Percentiles rank a stretch among this genome's conserved stretches.
Conservation (phyloP, 1,140 invertebrate genomes). For the Pseudomyrmex sp. region DNA sequence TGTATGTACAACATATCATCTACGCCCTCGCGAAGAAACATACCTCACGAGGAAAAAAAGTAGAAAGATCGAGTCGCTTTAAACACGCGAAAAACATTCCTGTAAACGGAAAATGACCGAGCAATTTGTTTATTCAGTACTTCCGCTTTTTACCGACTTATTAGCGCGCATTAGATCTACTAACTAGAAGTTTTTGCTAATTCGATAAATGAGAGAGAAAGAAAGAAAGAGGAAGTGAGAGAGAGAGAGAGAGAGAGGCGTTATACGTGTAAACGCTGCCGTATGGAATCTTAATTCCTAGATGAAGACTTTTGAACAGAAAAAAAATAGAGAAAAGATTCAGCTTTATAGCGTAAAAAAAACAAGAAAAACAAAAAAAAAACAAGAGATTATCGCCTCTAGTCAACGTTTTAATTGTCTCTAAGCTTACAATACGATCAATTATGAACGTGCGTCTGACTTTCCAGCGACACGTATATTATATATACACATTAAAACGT, state of each 20-base stretch:
- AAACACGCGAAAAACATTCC: constrained; percentile 29
- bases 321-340: constrained; percentile 43
- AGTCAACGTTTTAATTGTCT: constrained; percentile 68
- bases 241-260: constrained; percentile 20
- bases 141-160: constrained; percentile 66
- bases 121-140: constrained; percentile 48
- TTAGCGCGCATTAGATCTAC: constrained; percentile 50
- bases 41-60: constrained; percentile 42
- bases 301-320: constrained; percentile 49
- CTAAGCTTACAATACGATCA: constrained; percentile 62
- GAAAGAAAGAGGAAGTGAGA: constrained; percentile 1
- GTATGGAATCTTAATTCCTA: constrained; percentile 61
- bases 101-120: constrained; percentile 14
- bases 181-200: constrained; percentile 52
- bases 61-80: background rate
- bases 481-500: constrained; percentile 13
- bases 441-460: constrained; percentile 42
- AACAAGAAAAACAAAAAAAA: constrained; percentile 18
- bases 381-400: constrained; percentile 69
- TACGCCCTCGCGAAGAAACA: background rate
- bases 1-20: constrained; percentile 9
- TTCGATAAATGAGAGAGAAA: constrained; percentile 27
- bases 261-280: constrained; percentile 64
- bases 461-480: constrained; percentile 38
- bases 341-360: constrained; percentile 57